Evolutionary conservation across 2,113 vertebrate species (phyloP).

Genomic region (Pelodiscus sinensis): DNA sequence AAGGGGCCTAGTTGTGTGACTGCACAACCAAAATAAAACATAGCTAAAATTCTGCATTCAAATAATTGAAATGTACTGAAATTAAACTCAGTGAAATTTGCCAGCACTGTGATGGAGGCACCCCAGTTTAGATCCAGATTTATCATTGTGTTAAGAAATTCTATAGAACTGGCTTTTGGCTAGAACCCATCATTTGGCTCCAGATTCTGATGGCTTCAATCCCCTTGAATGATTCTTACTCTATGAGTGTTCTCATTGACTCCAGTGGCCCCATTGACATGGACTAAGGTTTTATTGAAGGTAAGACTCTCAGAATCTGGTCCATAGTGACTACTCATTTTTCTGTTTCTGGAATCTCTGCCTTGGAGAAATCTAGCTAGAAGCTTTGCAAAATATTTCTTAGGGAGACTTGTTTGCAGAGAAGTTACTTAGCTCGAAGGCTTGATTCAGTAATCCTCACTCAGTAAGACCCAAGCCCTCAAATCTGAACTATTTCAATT

Average conservation of each 20-base stretch:
- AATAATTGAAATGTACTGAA: neutral
- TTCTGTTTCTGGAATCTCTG: constrained; percentile 1
- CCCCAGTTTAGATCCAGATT: neutral
- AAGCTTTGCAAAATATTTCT: constrained; percentile 40
- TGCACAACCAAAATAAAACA: neutral
- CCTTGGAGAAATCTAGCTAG: constrained; percentile 8
- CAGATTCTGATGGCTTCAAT: neutral
- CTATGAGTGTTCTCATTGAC: constrained; percentile 18
- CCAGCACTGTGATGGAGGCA: neutral
- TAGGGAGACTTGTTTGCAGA: constrained; percentile 25
- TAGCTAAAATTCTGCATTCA: neutral
- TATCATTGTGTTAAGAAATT: neutral
- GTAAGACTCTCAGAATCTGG: constrained; percentile 18
- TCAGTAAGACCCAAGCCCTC: constrained; percentile 36
- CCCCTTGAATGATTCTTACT: neutral
- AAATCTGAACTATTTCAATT: constrained; percentile 55
- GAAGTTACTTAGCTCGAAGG: constrained; percentile 51
- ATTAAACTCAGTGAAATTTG: neutral
- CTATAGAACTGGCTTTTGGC: neutral
- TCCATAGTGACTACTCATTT: constrained; percentile 12
- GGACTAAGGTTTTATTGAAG: constrained; percentile 9
- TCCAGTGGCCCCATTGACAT: neutral
- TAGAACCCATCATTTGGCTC: neutral
- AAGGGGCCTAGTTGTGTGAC: neutral
- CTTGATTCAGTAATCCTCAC: constrained; percentile 11